These are phyloP conservation scores for Salvator merianae DNA, from an alignment of 2,113 vertebrate genomes.

Conservation along the genomic window DNA sequence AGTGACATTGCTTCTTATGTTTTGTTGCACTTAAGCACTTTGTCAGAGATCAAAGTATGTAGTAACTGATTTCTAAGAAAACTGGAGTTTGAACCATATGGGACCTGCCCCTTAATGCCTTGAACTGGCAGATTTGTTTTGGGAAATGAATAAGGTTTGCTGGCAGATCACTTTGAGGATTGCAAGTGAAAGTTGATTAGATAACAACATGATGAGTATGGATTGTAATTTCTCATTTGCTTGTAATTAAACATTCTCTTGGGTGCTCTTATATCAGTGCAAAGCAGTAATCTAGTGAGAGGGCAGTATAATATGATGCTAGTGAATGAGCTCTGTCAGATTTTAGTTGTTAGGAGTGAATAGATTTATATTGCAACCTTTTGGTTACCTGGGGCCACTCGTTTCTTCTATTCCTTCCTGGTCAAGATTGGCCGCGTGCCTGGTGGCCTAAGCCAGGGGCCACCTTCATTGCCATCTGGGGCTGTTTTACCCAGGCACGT, in stretches of 20 bases:
- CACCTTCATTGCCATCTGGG: too few species aligned
- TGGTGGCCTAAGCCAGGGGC: too few species aligned
- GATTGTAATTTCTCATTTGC: background rate
- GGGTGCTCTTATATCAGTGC: background rate
- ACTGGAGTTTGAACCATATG: background rate
- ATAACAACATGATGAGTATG: conserved; percentile 11
- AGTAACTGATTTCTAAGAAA: background rate
- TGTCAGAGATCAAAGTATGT: background rate
- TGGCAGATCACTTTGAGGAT: conserved; percentile 3
- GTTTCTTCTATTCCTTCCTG: background rate
- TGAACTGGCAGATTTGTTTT: background rate
- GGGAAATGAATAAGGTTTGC: background rate
- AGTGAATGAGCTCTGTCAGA: background rate
- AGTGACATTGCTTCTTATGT: background rate
- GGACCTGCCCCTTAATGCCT: background rate
- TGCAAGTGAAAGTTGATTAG: conserved; percentile 10
- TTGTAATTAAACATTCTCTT: background rate
- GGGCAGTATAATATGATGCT: background rate
- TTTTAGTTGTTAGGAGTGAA: background rate
- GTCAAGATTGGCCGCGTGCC: background rate
- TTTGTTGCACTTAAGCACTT: background rate
- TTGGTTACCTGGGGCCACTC: background rate
- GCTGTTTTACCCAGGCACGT: too few species aligned
- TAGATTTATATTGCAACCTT: background rate
- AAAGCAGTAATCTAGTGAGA: background rate